A percentile compares a stretch with the other conserved stretches of the same genome.
Evolutionary conservation across 1,140 invertebrate genomes (phyloP).

Genomic region (Ceratina japonica): DNA sequence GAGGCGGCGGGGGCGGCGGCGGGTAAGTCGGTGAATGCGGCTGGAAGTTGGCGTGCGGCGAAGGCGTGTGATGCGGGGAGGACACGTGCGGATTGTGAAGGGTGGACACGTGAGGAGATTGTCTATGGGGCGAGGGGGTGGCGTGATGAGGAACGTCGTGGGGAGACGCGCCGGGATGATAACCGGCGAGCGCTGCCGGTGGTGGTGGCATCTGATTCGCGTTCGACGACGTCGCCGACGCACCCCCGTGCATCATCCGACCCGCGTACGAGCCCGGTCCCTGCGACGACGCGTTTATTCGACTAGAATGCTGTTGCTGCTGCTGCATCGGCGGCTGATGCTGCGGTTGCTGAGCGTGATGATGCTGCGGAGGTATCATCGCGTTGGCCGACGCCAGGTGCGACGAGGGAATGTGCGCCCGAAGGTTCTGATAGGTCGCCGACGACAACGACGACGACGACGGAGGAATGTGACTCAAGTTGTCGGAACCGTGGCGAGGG

Average conservation of each 20-base stretch:
- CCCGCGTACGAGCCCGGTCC: slow-evolving; percentile 54
- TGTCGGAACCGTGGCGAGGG: slow-evolving; percentile 51
- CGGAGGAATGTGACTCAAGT: slow-evolving; percentile 73
- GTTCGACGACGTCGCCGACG: slow-evolving; percentile 58
- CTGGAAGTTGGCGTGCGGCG: slow-evolving; percentile 71
- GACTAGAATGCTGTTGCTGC: slow-evolving; percentile 65
- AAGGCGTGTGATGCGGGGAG: slow-evolving; percentile 68
- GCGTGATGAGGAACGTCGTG: slow-evolving; percentile 63
- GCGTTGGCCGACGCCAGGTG: slow-evolving; percentile 61
- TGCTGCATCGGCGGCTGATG: slow-evolving; percentile 59
- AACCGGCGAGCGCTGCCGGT: slow-evolving; percentile 56
- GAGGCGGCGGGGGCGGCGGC: slow-evolving; percentile 65
- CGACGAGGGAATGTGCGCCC: slow-evolving; percentile 74
- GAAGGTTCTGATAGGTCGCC: slow-evolving; percentile 69
- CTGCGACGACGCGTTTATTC: slow-evolving; percentile 60
- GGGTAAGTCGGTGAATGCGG: slow-evolving; percentile 75
- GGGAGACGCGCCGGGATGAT: slow-evolving; percentile 61
- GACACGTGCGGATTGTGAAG: slow-evolving; percentile 66
- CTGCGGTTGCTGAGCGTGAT: slow-evolving; percentile 42
- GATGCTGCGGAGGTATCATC: slow-evolving; percentile 41
- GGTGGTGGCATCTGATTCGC: slow-evolving; percentile 68
- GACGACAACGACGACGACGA: slow-evolving; percentile 61
- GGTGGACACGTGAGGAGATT: slow-evolving; percentile 69
- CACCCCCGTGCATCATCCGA: slow-evolving; percentile 54
- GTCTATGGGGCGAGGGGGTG: slow-evolving; percentile 67